Evolutionary conservation across 1,140 invertebrate species (phyloP).

Genomic region (Araneus ventricosus): DNA sequence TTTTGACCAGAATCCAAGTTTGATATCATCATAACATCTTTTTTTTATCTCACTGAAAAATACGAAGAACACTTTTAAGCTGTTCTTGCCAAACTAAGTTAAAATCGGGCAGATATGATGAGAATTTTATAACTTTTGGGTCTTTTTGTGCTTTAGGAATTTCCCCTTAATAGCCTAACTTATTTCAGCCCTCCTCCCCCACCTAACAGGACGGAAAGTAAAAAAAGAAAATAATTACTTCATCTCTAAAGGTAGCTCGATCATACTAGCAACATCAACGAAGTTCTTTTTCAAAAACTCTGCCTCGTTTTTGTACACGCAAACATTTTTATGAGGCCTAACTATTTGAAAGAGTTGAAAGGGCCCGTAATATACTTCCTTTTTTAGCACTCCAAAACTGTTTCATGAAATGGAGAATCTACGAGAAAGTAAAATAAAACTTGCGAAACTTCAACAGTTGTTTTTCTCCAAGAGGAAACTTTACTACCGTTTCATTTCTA

Average conservation of each 20-base stretch:
- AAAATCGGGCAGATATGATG: no score
- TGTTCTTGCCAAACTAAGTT: no score
- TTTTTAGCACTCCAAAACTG: conserved; percentile 34
- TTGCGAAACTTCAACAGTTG: conserved; percentile 45
- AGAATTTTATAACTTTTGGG: no score
- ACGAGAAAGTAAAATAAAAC: conserved; percentile 33
- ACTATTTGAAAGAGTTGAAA: conserved; percentile 27
- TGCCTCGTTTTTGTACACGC: not conserved
- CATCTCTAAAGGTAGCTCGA: not conserved
- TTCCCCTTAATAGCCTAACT: no score
- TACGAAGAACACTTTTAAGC: no score
- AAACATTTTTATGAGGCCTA: conserved; percentile 39
- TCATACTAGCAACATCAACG: not conserved
- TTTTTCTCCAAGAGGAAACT: conserved; percentile 31
- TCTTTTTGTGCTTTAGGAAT: no score
- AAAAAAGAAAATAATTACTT: not conserved
- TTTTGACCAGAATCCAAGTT: no score
- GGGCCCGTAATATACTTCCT: not conserved
- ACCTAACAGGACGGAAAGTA: not conserved
- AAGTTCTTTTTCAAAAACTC: not conserved
- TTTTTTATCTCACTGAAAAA: no score
- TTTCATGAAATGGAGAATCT: conserved; percentile 9
- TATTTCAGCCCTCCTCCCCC: no score
- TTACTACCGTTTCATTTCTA: conserved; percentile 49
- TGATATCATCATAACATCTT: no score